A percentile compares a stretch with the other conserved stretches of the same genome.
Evolutionary conservation across 2,888 invertebrate genomes (phyloP).

Genomic region (Rotaria socialis): DNA sequence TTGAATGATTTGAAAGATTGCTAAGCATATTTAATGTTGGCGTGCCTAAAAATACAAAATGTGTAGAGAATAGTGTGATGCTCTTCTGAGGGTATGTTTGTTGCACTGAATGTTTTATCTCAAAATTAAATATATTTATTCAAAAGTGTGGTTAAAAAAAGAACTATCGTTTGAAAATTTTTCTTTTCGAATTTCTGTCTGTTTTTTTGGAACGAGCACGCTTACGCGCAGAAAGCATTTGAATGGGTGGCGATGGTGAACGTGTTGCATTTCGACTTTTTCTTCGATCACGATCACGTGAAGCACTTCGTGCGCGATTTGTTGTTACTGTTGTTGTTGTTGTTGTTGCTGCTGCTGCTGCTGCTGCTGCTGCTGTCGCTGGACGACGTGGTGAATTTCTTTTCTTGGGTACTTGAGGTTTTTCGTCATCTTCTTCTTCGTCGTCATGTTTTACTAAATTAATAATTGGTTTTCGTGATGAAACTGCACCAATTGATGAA

Average conservation of each 20-base stretch:
- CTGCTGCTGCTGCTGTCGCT: neutral
- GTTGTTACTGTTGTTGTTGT: neutral
- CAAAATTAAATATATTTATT: neutral
- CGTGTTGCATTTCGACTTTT: neutral
- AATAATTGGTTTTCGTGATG: neutral
- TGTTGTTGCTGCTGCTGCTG: too few species aligned
- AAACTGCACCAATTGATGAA: neutral
- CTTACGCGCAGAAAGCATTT: slow-evolving; percentile 23
- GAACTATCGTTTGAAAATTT: neutral
- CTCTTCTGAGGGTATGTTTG: too few species aligned
- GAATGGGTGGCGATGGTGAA: slow-evolving; percentile 20
- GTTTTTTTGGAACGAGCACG: neutral
- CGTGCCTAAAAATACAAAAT: neutral
- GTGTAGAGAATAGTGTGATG: too few species aligned
- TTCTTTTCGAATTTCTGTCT: neutral
- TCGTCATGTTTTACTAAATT: neutral
- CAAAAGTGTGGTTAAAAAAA: neutral
- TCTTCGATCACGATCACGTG: slow-evolving; percentile 9
- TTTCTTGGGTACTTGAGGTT: neutral
- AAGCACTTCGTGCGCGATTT: slow-evolving; percentile 6
- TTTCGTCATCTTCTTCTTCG: neutral
- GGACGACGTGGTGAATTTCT: neutral
- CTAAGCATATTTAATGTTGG: neutral
- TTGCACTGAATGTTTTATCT: too few species aligned
- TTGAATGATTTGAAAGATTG: neutral